Evolutionary conservation across 2,797 vertebrate genomes (phyloP).

Genomic region (Leuciscus waleckii): DNA sequence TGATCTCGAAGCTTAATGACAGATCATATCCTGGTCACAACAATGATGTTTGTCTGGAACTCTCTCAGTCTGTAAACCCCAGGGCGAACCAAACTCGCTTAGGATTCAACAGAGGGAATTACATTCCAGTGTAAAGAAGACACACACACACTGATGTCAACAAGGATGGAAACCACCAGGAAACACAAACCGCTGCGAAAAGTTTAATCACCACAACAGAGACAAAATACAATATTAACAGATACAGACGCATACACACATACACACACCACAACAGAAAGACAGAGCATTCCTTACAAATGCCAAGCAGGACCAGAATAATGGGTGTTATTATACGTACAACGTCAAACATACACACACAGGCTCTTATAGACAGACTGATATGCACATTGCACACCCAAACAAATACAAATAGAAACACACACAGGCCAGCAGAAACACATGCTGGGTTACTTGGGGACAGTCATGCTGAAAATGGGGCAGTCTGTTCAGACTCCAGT

Average conservation of each 20-base stretch:
- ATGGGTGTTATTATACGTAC: conserved; percentile 42
- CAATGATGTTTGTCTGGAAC: conserved; percentile 36
- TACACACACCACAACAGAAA: conserved; percentile 44
- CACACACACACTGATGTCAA: conserved; percentile 32
- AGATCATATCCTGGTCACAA: conserved; percentile 23
- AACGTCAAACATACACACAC: conserved; percentile 23
- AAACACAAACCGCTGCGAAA: conserved; percentile 37
- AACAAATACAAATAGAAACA: conserved; percentile 9
- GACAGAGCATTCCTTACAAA: conserved; percentile 45
- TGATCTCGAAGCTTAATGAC: conserved; percentile 18
- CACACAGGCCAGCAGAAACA: conserved; percentile 2
- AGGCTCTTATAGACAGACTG: conserved; percentile 7
- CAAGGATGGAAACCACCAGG: conserved; percentile 31
- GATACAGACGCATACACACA: conserved; percentile 38
- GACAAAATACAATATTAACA: conserved; percentile 41
- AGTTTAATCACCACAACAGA: conserved; percentile 42
- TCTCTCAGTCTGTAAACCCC: conserved; percentile 15
- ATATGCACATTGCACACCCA: conserved; percentile 8
- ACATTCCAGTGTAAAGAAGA: conserved; percentile 13
- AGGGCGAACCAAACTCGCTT: conserved; percentile 13
- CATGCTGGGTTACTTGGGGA: conserved; percentile 43
- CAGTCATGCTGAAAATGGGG: conserved; percentile 10
- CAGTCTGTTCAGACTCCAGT: conserved; percentile 7
- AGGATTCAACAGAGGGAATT: conserved; percentile 40
- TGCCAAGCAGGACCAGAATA: conserved; percentile 39